Conservation (phyloP, 2,113 vertebrate genomes). For the Saccopteryx bilineata region DNA sequence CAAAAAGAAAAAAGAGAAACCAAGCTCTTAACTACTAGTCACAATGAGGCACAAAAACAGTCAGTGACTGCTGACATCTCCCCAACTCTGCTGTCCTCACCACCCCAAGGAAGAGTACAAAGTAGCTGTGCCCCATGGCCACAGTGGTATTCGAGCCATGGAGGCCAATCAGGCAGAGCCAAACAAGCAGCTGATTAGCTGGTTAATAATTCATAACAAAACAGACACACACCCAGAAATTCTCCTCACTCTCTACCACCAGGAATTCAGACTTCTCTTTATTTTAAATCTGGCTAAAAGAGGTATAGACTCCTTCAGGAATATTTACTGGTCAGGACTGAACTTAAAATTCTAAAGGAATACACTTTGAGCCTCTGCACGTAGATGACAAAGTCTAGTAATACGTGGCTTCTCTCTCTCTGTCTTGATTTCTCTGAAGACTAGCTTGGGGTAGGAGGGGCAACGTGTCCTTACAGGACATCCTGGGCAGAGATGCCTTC, state of each 20-base stretch:
- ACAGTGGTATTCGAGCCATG: not conserved
- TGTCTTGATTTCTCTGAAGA: not conserved
- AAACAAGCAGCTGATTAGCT: not conserved
- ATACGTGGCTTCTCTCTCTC: not conserved
- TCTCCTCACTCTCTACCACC: not conserved
- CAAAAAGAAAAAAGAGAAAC: not conserved
- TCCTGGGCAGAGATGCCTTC: not conserved
- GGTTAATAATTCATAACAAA: not conserved
- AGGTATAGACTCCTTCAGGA: not conserved
- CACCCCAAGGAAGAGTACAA: not conserved
- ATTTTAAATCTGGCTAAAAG: not conserved
- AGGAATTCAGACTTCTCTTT: not conserved
- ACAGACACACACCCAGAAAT: not conserved
- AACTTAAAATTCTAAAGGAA: conserved; percentile 16
- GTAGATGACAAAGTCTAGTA: not conserved
- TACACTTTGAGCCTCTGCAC: not conserved
- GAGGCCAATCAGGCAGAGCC: not conserved
- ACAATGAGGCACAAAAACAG: not conserved
- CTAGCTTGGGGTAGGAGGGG: not conserved
- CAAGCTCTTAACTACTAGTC: not conserved
- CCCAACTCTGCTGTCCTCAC: not conserved
- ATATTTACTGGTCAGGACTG: not conserved
- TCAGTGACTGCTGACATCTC: not conserved
- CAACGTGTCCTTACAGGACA: not conserved
- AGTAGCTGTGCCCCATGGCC: not conserved